Base-by-base conservation (phyloP, 2,888 invertebrate genomes). In the Conistra vaccinii region DNA sequence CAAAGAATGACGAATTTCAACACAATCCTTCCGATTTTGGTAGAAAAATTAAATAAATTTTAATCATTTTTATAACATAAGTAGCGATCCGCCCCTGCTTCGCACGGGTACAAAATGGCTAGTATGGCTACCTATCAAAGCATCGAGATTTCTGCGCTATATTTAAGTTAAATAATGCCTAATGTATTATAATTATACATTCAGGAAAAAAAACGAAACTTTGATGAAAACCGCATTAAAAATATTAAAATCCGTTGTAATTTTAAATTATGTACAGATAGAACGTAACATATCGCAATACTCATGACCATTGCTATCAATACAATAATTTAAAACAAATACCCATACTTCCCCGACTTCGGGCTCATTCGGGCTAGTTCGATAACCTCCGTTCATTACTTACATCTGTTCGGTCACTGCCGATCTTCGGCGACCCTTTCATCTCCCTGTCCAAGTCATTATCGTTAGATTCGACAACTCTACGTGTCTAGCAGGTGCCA, bases 401-500 rank as follows among this genome's bases (percentile, higher is more conserved):
- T 83, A 86, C 83, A 84, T 83, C 70, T 84, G 77, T 87, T 80
- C 69, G 87, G 87, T 87, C 88, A 88, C 84, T 87, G 88, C 81
- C 87, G 90, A 89, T 89, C 88, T 89, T 90, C 93, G 93, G 93
- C 90, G 90, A 91, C 90, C 90, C 92, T 94, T 94, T 94, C 91
- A 94, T 94, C 92, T 77, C 72, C 45, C 29, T 71, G 76, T 76
- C 81, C 78, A 83, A 83, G 78, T 73, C 69, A 86, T 85, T 85
- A 91, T 91, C 90, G 89, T 91, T 91, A 92, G 84, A 90, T 86
- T 81, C 84, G 87, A 86, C 78, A 81, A 62, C 66, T 70, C 35
- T 73, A 78, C 78, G 62, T 74, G 39, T 72, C 69, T 77, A 73
- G 65, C 78, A 76, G 69, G 62, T 68, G 63, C 73, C 70, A 66